A percentile compares a stretch with the other conserved stretches of the same genome.
Conservation (phyloP, 2,888 invertebrate species). For the Ophraella communa region DNA sequence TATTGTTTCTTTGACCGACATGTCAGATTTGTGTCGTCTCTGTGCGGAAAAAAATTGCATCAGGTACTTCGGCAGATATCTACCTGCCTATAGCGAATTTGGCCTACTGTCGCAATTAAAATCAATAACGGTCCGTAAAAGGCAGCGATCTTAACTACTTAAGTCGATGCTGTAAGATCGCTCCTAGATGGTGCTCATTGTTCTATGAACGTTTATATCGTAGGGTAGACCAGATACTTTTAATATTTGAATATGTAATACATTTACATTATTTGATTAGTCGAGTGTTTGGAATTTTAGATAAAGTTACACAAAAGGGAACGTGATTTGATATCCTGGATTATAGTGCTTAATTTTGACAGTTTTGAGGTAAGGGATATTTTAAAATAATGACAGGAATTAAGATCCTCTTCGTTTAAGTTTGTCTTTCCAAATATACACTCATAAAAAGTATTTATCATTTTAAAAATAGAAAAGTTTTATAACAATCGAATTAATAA, state of each 20-base stretch:
- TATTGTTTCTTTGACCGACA: not conserved
- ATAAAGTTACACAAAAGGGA: not conserved
- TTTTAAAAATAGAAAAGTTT: no score
- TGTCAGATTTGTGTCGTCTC: not conserved
- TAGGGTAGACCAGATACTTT: constrained; percentile 28
- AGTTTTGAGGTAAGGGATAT: not conserved
- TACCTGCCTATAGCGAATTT: not conserved
- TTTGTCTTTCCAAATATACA: not conserved
- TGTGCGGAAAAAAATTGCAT: not conserved
- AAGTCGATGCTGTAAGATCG: constrained; percentile 7
- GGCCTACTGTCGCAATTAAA: not conserved
- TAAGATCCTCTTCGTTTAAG: not conserved
- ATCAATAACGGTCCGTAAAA: not conserved
- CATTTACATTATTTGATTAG: not conserved
- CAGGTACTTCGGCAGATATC: not conserved
- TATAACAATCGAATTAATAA: no score
- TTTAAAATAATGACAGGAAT: not conserved
- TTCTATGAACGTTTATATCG: constrained; percentile 4
- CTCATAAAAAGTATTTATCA: not conserved
- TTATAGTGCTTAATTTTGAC: not conserved
- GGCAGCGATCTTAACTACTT: constrained; percentile 7
- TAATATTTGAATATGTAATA: constrained; percentile 43
- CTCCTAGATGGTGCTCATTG: constrained; percentile 10
- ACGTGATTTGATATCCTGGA: not conserved
- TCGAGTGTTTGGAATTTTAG: not conserved